These are phyloP conservation scores for Nematolebias whitei DNA, from an alignment of 2,113 vertebrate species.

Conservation along the genomic window DNA sequence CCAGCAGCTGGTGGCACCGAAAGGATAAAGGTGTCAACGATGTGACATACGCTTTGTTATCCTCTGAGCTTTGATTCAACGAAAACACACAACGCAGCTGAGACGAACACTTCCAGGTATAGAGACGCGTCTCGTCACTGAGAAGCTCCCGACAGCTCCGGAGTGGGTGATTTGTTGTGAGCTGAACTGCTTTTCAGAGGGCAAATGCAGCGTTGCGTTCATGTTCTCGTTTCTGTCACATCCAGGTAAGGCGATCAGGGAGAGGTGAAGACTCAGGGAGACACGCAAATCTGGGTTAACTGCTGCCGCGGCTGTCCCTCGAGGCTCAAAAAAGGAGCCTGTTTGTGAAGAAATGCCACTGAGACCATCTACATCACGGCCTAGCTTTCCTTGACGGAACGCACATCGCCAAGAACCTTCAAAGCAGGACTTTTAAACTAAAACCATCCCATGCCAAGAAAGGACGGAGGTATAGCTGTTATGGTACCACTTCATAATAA, in stretches of 20 bases:
- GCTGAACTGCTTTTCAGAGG: slow-evolving; percentile 13
- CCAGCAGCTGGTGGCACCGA: slow-evolving; percentile 2
- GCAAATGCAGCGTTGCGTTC: background rate
- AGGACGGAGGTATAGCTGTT: too few species aligned
- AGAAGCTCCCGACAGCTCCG: background rate
- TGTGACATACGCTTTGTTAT: slow-evolving; percentile 39
- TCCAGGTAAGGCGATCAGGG: slow-evolving; percentile 61
- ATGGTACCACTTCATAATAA: too few species aligned
- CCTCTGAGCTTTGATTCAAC: background rate
- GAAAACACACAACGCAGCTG: slow-evolving; percentile 3
- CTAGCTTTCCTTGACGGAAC: too few species aligned
- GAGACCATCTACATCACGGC: background rate
- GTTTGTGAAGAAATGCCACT: slow-evolving; percentile 16
- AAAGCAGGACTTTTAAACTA: too few species aligned
- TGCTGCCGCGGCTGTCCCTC: slow-evolving; percentile 60
- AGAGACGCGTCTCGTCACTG: slow-evolving; percentile 31
- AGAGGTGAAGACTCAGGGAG: slow-evolving; percentile 46
- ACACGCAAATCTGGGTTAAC: slow-evolving; percentile 76
- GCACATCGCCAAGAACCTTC: too few species aligned
- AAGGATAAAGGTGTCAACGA: slow-evolving; percentile 37
- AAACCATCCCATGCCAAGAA: too few species aligned
- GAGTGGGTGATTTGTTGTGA: slow-evolving; percentile 24
- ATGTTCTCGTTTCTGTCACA: slow-evolving; percentile 63
- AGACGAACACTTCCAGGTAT: slow-evolving; percentile 62
- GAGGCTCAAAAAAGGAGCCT: slow-evolving; percentile 39